A percentile compares a stretch with the other conserved stretches of the same genome.
Evolutionary conservation across 2,113 vertebrate species (phyloP).

Genomic region (Caranx melampygus): DNA sequence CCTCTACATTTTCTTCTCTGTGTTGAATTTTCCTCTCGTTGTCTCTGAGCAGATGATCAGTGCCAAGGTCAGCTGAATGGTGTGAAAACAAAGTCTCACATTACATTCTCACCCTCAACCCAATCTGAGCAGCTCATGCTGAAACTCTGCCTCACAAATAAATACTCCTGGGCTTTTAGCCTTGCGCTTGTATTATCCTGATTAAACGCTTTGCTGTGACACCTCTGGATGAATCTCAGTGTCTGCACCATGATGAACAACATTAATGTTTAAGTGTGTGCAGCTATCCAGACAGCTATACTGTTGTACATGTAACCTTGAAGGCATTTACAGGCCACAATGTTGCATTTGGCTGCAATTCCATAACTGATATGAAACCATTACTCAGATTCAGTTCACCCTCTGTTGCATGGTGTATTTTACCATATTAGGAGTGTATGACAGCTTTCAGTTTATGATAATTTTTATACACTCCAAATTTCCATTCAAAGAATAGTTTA

Average conservation of each 20-base stretch:
- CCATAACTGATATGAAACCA: neutral
- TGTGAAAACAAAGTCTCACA: slow-evolving; percentile 46
- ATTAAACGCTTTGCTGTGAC: slow-evolving; percentile 29
- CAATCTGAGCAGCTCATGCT: slow-evolving; percentile 23
- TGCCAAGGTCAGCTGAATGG: slow-evolving; percentile 34
- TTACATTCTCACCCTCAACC: slow-evolving; percentile 35
- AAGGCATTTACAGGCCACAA: neutral
- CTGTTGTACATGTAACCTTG: neutral
- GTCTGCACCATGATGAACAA: slow-evolving; percentile 4
- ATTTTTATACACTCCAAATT: too few species aligned
- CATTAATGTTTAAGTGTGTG: slow-evolving; percentile 4
- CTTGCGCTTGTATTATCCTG: slow-evolving; percentile 3
- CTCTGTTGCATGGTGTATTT: too few species aligned
- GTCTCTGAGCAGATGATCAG: slow-evolving; percentile 24
- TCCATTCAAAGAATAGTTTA: too few species aligned
- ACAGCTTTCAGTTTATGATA: neutral
- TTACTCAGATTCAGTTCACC: too few species aligned
- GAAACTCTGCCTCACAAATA: slow-evolving; percentile 44
- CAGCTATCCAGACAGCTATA: neutral
- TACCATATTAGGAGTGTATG: neutral
- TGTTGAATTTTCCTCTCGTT: slow-evolving; percentile 3
- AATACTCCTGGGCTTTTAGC: slow-evolving; percentile 31
- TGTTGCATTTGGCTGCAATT: neutral
- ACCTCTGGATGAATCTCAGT: neutral
- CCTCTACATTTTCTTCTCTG: neutral